Conservation (phyloP, 2,797 vertebrate species). For the Coccyzus lansbergi region DNA sequence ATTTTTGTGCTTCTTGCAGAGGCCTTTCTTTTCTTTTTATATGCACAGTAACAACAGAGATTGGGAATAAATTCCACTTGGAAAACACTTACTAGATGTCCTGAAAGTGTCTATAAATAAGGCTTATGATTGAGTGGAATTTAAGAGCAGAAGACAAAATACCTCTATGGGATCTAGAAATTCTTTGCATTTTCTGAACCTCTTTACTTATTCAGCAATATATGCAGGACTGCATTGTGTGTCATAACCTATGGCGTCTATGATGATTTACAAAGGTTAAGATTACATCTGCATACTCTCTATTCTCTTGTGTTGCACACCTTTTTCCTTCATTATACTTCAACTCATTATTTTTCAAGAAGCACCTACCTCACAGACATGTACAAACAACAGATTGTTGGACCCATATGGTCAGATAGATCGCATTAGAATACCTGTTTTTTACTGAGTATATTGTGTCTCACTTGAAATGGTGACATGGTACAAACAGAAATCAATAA, state of each 20-base stretch:
- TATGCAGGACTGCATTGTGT: not conserved
- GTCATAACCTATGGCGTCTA: not conserved
- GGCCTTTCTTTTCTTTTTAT: not conserved
- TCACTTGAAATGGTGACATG: not conserved
- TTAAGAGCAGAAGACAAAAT: not conserved
- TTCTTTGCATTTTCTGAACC: not conserved
- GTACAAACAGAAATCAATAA: not conserved
- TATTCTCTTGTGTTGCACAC: fast-evolving
- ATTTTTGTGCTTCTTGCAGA: not conserved
- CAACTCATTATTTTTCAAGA: not conserved
- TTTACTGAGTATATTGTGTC: not conserved
- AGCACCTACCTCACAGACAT: not conserved
- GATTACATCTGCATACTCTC: not conserved
- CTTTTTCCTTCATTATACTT: not conserved
- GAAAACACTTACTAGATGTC: not conserved
- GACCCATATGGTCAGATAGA: not conserved
- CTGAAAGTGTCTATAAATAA: not conserved
- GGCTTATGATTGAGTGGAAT: not conserved
- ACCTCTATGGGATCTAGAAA: not conserved
- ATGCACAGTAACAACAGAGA: not conserved
- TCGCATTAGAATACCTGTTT: not conserved
- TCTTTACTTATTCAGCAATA: not conserved
- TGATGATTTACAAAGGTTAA: not conserved
- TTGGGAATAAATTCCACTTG: not conserved
- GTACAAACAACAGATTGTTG: not conserved